A percentile compares a stretch with the other conserved stretches of the same genome.
Evolutionary conservation across 2,888 invertebrate species (phyloP).

Genomic region (Tubulanus polymorphus): DNA sequence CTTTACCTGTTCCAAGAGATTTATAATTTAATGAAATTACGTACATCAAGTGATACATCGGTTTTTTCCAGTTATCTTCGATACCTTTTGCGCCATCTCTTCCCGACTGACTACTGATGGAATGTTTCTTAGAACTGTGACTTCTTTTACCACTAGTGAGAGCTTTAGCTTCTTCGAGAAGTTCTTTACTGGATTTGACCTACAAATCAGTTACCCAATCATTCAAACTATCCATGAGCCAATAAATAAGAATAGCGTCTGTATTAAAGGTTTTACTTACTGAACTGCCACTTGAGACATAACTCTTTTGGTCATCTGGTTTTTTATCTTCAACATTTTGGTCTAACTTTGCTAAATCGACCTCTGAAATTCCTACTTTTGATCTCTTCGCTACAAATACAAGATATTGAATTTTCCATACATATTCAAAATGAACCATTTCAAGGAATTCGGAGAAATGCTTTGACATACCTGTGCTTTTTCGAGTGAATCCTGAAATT

Average conservation of each 20-base stretch:
- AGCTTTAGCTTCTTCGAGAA: slow-evolving; percentile 45
- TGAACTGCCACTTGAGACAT: background rate
- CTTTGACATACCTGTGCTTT: slow-evolving; percentile 1
- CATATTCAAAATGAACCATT: too few species aligned
- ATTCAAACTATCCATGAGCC: too few species aligned
- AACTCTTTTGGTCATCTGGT: background rate
- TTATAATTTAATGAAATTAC: background rate
- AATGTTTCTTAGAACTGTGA: background rate
- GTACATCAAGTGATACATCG: background rate
- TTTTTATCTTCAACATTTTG: background rate
- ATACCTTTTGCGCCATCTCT: background rate
- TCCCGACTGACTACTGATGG: background rate
- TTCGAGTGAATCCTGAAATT: background rate
- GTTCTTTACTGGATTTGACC: slow-evolving; percentile 40
- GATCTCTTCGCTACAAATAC: background rate
- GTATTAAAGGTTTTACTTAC: background rate
- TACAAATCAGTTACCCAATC: too few species aligned
- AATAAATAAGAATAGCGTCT: too few species aligned
- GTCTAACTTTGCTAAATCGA: background rate
- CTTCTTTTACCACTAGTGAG: slow-evolving; percentile 17
- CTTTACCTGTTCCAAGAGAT: slow-evolving; percentile 12
- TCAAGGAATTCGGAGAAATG: too few species aligned
- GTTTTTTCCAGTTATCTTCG: background rate
- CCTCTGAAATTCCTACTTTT: background rate
- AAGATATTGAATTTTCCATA: too few species aligned